Evolutionary conservation across 1,140 invertebrate genomes (phyloP).

Genomic region (Hormaphis cornu): DNA sequence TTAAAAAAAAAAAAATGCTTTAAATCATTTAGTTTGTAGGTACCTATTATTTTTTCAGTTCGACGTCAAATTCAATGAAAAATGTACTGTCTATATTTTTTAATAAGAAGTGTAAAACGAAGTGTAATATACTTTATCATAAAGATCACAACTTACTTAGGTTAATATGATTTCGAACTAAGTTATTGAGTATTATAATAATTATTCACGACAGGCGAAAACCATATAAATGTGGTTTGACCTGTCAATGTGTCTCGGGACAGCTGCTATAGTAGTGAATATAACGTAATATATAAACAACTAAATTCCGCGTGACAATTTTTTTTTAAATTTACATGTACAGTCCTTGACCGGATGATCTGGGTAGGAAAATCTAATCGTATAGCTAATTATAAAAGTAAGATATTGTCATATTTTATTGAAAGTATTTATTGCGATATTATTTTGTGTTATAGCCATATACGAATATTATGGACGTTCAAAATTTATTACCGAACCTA

Average conservation of each 20-base stretch:
- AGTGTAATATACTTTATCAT: too few relatives aligned
- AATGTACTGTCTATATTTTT: too few relatives aligned
- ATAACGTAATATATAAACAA: not conserved
- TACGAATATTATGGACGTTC: not conserved
- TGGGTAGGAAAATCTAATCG: not conserved
- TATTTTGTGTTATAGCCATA: not conserved
- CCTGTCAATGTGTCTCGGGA: not conserved
- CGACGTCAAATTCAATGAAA: too few relatives aligned
- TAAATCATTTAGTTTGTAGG: too few relatives aligned
- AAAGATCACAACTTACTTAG: too few relatives aligned
- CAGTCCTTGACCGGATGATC: not conserved
- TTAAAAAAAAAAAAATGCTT: too few relatives aligned
- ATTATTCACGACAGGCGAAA: not conserved
- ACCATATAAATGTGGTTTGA: not conserved
- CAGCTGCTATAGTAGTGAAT: too few relatives aligned
- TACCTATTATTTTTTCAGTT: too few relatives aligned
- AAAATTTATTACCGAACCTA: conserved; percentile 4
- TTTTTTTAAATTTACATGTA: too few relatives aligned
- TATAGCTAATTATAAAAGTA: not conserved
- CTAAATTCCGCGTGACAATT: not conserved
- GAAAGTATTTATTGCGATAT: not conserved
- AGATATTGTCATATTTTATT: not conserved
- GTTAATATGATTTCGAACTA: too few relatives aligned
- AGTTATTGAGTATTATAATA: too few relatives aligned
- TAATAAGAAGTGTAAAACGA: too few relatives aligned